Evolutionary conservation across 2,113 vertebrate genomes (phyloP).

Genomic region (Seriola aureovittata): DNA sequence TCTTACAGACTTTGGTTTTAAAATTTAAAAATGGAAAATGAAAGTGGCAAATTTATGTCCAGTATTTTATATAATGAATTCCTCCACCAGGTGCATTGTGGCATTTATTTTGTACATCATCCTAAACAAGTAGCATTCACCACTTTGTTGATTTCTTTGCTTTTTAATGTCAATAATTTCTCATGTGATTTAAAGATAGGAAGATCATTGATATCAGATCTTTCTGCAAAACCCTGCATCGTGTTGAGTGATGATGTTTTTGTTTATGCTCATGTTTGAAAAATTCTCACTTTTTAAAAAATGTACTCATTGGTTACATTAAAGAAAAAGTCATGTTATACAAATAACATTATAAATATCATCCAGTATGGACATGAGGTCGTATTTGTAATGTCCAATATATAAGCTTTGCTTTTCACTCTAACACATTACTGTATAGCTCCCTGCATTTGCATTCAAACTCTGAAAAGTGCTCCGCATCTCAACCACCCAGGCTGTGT

Average conservation of each 20-base stretch:
- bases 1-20: too few relatives aligned
- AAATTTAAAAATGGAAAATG: too few relatives aligned
- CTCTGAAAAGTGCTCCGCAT: conserved; percentile 4
- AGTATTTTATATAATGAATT: neutral
- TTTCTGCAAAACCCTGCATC: neutral
- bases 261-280: neutral
- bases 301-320: neutral
- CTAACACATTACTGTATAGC: neutral
- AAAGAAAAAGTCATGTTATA: neutral
- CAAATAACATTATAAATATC: too few relatives aligned
- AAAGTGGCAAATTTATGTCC: too few relatives aligned
- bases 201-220: neutral
- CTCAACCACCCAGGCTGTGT: neutral
- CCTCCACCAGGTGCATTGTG: too few relatives aligned
- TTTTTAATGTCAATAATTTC: too few relatives aligned
- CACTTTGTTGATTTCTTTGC: neutral
- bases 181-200: neutral
- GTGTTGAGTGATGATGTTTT: neutral
- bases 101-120: neutral
- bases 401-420: neutral
- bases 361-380: too few relatives aligned
- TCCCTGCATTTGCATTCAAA: conserved; percentile 27
- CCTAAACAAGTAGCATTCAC: neutral
- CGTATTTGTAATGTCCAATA: neutral
- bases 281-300: neutral